phyloP scores from a whole-genome alignment of 2,113 vertebrate species.

The Rhinogobius similis region DNA sequence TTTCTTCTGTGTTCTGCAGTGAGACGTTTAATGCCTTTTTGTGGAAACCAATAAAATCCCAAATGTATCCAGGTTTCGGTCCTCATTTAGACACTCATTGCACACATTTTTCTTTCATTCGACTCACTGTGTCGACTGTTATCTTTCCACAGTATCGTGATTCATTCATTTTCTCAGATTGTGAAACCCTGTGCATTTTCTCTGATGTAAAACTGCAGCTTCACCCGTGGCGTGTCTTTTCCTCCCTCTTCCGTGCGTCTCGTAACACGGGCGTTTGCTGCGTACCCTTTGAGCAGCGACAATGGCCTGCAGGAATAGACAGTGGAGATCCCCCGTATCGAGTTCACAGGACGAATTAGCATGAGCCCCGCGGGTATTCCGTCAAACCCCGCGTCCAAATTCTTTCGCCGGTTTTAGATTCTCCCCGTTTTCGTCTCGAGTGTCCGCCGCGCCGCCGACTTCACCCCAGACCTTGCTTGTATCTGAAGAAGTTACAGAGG shows the following conservation, averaged over 20 bases:
- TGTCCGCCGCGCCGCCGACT: neutral
- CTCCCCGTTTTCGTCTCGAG: neutral
- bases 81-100: too few species aligned
- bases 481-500: neutral
- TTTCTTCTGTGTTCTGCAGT: too few species aligned
- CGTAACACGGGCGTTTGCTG: neutral
- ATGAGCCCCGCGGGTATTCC: neutral
- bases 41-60: too few species aligned
- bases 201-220: neutral
- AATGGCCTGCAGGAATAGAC: neutral
- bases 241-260: too few species aligned
- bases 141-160: too few species aligned
- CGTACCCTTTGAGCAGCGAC: neutral
- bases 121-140: too few species aligned
- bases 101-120: too few species aligned
- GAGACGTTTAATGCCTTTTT: too few species aligned
- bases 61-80: too few species aligned
- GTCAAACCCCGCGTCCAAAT: neutral
- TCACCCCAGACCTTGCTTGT: neutral
- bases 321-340: constrained; percentile 6
- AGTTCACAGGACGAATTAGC: neutral
- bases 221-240: neutral
- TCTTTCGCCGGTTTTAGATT: neutral
- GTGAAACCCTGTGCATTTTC: neutral
- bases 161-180: neutral